Conservation (phyloP, 2,888 invertebrate species). For the Notodonta ziczac region DNA sequence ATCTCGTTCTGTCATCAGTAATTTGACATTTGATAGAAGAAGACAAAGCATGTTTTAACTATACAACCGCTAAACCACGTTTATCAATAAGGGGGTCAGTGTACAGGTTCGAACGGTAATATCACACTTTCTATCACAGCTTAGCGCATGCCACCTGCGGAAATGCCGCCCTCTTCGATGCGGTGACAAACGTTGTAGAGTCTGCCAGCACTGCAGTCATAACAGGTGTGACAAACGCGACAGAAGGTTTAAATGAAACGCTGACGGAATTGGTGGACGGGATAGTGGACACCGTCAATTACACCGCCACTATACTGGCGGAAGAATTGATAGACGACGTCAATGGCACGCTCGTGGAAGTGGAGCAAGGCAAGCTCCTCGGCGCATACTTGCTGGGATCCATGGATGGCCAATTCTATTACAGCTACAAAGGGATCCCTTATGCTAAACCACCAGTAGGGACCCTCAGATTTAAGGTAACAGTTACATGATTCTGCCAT, state of each 20-base stretch:
- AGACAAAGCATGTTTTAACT: too few species aligned
- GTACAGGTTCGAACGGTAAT: neutral
- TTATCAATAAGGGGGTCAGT: too few species aligned
- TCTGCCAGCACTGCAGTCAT: neutral
- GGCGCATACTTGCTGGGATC: constrained; percentile 39
- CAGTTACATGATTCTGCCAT: neutral
- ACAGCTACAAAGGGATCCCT: constrained; percentile 70
- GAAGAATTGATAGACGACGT: neutral
- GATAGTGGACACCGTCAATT: neutral
- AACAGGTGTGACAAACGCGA: neutral
- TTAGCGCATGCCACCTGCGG: neutral
- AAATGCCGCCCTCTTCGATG: neutral
- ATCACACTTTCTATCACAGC: neutral
- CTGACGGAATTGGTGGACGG: too few species aligned
- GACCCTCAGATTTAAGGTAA: constrained; percentile 73
- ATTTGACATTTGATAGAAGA: too few species aligned
- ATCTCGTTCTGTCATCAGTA: too few species aligned
- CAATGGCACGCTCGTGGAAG: constrained; percentile 23
- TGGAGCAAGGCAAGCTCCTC: constrained; percentile 45
- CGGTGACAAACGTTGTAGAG: neutral
- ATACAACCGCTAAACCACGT: too few species aligned
- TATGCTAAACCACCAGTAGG: constrained; percentile 76
- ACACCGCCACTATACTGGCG: neutral
- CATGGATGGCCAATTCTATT: constrained; percentile 40
- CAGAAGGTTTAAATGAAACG: neutral